Evolutionary conservation across 2,113 vertebrate genomes (phyloP).

Genomic region (Forbesichthys papilliferus): DNA sequence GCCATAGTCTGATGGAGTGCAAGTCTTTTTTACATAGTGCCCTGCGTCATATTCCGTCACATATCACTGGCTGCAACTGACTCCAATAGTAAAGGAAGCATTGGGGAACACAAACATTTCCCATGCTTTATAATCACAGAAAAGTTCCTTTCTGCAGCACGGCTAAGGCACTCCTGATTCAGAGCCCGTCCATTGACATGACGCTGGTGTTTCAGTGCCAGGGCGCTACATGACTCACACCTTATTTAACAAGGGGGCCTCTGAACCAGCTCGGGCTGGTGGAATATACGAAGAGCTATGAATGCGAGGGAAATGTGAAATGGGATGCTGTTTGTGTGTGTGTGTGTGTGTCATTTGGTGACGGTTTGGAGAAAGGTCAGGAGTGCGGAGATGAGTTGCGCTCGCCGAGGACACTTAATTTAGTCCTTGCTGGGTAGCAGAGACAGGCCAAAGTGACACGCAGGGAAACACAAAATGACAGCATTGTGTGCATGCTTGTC

Average conservation of each 20-base stretch:
- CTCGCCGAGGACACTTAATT: constrained; percentile 48
- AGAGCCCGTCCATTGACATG: constrained; percentile 9
- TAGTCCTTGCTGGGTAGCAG: constrained; percentile 38
- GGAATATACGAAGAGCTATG: constrained; percentile 48
- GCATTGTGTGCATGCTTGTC: constrained; percentile 8
- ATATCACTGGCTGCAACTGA: not conserved
- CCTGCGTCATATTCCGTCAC: not conserved
- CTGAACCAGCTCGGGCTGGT: constrained; percentile 37
- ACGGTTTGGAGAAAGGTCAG: not conserved
- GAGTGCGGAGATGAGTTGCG: not conserved
- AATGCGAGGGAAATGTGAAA: constrained; percentile 56
- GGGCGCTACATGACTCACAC: constrained; percentile 50
- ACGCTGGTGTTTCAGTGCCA: constrained; percentile 19
- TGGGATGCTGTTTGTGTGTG: constrained; percentile 37
- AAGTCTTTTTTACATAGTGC: not conserved
- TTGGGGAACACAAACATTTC: too few species aligned
- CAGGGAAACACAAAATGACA: constrained; percentile 79
- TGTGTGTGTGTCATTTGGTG: constrained; percentile 28
- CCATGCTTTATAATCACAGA: too few species aligned
- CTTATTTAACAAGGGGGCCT: constrained; percentile 56
- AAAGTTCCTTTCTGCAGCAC: constrained; percentile 1
- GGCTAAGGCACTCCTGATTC: constrained; percentile 14
- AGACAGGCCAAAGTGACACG: constrained; percentile 57
- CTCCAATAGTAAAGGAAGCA: not conserved
- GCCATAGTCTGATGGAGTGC: not conserved